Evolutionary conservation across 2,797 vertebrate species (phyloP).

Genomic region (Siniperca obscura): DNA sequence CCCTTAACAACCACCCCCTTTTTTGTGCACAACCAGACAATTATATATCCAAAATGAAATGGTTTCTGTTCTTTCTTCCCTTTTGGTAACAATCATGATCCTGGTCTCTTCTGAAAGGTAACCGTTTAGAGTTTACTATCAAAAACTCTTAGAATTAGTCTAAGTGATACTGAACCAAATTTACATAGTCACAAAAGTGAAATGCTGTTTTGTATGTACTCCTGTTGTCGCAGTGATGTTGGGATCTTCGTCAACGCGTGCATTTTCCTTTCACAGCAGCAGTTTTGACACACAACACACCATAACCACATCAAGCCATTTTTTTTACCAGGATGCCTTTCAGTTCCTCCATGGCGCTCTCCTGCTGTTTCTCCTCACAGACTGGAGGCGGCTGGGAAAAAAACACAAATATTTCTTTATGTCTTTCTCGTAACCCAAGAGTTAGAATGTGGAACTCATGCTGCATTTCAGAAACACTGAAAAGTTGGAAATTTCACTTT

Average conservation of each 20-base stretch:
- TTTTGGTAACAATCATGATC: no score
- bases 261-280: neutral
- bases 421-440: neutral
- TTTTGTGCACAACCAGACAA: no score
- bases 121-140: neutral
- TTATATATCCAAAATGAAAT: neutral
- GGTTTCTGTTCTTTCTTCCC: no score
- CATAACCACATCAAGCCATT: neutral
- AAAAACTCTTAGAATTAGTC: neutral
- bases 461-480: neutral
- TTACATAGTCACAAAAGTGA: no score
- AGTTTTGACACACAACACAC: neutral
- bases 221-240: no score
- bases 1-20: no score
- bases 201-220: no score
- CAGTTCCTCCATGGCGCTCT: slow-evolving; percentile 90
- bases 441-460: neutral
- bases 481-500: neutral
- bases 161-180: neutral
- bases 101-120: no score
- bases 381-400: slow-evolving; percentile 66
- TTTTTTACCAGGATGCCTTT: slow-evolving; percentile 86
- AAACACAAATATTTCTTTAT: neutral
- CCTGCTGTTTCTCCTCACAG: slow-evolving; percentile 83
- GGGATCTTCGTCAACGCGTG: no score